Conservation (phyloP, 1,140 invertebrate genomes). For the Megalonaias nervosa region DNA sequence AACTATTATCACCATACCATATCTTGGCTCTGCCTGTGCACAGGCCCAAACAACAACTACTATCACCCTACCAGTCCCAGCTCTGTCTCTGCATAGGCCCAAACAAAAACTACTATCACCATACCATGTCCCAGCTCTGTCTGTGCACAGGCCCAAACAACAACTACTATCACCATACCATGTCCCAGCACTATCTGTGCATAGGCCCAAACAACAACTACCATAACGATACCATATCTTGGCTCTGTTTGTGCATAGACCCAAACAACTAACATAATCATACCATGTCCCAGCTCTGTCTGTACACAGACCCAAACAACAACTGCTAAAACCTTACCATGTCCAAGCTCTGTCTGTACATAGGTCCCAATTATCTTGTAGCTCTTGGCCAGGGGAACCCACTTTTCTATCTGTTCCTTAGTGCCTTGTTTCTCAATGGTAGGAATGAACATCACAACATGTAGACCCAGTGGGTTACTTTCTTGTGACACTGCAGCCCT, state of each 20-base stretch:
- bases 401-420: slow-evolving; percentile 29
- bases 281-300: background rate
- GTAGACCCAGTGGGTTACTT: slow-evolving; percentile 24
- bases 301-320: background rate
- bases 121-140: background rate
- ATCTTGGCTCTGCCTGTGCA: slow-evolving; percentile 2
- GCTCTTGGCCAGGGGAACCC: slow-evolving; percentile 10
- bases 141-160: background rate
- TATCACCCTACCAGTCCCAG: too few relatives aligned
- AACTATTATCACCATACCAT: too few relatives aligned
- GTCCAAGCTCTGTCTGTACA: slow-evolving; percentile 33
- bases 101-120: too few relatives aligned
- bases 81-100: too few relatives aligned
- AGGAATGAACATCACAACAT: slow-evolving; percentile 30
- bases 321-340: slow-evolving; percentile 15
- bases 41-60: too few relatives aligned
- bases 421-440: slow-evolving; percentile 36
- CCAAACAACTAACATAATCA: too few relatives aligned
- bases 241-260: too few relatives aligned
- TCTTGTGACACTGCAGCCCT: slow-evolving; percentile 29
- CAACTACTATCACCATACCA: slow-evolving; percentile 2
- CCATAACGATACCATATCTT: background rate
- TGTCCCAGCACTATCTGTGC: slow-evolving; percentile 31
- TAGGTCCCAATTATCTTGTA: slow-evolving; percentile 26
- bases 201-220: slow-evolving; percentile 13